phyloP scores from a whole-genome alignment of 2,888 invertebrate genomes.

The Brachypalpus laphriformis region DNA sequence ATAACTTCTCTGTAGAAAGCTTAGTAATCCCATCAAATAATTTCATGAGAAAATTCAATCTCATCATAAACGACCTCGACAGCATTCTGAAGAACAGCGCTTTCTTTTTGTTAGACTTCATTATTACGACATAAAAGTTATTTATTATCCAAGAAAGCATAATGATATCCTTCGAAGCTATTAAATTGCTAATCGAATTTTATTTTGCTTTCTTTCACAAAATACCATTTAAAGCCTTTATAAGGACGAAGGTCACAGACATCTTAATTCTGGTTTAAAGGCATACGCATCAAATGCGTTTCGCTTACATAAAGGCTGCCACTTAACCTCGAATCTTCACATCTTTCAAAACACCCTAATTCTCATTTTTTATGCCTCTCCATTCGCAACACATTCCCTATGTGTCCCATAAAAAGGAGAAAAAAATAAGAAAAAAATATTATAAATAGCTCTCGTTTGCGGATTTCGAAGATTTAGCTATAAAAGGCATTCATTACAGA shows the following conservation, averaged over 20 bases:
- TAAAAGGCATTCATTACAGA: constrained; percentile 26
- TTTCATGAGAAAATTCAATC: neutral
- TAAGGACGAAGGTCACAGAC: constrained; percentile 3
- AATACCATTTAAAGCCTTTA: neutral
- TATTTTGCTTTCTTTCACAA: constrained; percentile 10
- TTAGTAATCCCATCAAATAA: too few relatives aligned
- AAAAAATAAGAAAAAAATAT: constrained; percentile 26
- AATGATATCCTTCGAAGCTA: neutral
- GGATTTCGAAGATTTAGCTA: constrained; percentile 15
- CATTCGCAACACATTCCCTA: neutral
- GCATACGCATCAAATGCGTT: neutral
- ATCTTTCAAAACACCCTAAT: neutral
- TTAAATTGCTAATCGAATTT: constrained; percentile 25
- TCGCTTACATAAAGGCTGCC: neutral
- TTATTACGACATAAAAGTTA: constrained; percentile 7
- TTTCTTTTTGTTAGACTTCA: neutral
- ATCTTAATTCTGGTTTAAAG: constrained; percentile 2
- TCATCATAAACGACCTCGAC: neutral
- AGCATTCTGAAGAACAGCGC: neutral
- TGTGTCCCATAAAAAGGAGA: constrained; percentile 25
- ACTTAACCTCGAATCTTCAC: neutral
- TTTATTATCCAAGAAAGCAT: constrained; percentile 19
- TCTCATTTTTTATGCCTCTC: constrained; percentile 2
- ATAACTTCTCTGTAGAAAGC: too few relatives aligned
- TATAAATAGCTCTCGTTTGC: constrained; percentile 13